Conservation (phyloP, 2,113 vertebrate species). For the Dendropsophus ebraccatus region DNA sequence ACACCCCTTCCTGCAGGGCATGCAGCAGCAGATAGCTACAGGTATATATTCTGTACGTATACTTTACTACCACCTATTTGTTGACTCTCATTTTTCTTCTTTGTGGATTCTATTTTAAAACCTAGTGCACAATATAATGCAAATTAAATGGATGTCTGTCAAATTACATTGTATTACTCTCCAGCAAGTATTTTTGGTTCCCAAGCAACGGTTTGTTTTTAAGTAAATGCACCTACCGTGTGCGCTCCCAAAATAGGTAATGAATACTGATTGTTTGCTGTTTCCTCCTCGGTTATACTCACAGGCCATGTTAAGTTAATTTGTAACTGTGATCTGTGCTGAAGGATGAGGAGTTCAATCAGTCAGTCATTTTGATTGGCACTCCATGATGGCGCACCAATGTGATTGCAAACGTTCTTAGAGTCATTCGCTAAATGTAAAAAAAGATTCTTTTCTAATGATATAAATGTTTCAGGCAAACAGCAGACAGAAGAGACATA, state of each 20-base stretch:
- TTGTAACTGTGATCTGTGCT: not conserved
- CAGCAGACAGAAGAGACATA: no score
- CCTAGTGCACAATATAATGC: not conserved
- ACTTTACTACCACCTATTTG: no score
- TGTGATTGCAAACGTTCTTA: no score
- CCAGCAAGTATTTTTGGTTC: not conserved
- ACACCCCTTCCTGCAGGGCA: no score
- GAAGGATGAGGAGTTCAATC: not conserved
- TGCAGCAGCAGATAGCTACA: no score
- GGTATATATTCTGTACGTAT: no score
- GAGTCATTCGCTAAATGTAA: no score
- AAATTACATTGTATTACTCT: not conserved
- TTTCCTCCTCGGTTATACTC: not conserved
- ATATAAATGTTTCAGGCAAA: no score
- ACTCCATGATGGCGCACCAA: no score
- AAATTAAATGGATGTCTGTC: not conserved
- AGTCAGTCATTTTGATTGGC: slow-evolving; percentile 12
- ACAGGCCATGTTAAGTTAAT: not conserved
- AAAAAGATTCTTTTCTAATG: no score
- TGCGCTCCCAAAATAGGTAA: slow-evolving; percentile 9
- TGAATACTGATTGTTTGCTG: not conserved
- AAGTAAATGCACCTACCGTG: not conserved
- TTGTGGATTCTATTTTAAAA: not conserved
- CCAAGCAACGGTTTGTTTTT: slow-evolving; percentile 7
- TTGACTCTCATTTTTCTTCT: not conserved